These are phyloP conservation scores for Chascanopsetta lugubris DNA, from an alignment of 2,113 vertebrate genomes.

Conservation along the genomic window DNA sequence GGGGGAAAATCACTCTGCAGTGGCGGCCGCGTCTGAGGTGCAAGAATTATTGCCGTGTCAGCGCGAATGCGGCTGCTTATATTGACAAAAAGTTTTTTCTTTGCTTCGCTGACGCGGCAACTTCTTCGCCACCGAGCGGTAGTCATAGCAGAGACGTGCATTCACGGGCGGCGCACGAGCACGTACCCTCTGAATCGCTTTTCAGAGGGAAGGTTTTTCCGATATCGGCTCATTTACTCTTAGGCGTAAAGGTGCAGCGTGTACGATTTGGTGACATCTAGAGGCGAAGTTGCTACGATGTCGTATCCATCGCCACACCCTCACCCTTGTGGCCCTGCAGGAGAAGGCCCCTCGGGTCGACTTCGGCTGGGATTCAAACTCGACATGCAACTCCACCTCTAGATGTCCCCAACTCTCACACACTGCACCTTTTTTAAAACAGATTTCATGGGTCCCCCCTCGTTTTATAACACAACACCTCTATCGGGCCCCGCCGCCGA, in stretches of 20 bases:
- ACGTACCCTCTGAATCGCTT: slow-evolving; percentile 13
- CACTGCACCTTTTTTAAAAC: no score
- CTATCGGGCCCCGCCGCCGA: slow-evolving; percentile 39
- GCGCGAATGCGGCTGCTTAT: slow-evolving; percentile 38
- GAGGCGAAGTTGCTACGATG: no score
- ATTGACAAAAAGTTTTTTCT: slow-evolving; percentile 25
- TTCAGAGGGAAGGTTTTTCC: not conserved
- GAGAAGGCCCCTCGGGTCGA: no score
- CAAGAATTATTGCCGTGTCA: slow-evolving; percentile 55
- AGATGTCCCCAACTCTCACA: no score
- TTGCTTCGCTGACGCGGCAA: slow-evolving; percentile 27
- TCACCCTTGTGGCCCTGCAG: no score
- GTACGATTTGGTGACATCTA: no score
- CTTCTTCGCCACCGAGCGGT: slow-evolving; percentile 8
- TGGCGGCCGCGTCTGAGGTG: slow-evolving; percentile 46
- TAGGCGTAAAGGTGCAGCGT: slow-evolving; percentile 4
- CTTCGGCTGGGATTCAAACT: no score
- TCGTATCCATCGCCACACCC: no score
- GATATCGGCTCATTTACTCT: not conserved
- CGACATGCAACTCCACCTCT: no score
- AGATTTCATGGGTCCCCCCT: slow-evolving; percentile 30
- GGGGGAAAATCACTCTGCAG: slow-evolving; percentile 60
- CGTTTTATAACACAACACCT: slow-evolving; percentile 18
- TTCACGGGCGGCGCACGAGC: slow-evolving; percentile 11
- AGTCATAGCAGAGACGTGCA: slow-evolving; percentile 7